Percentiles rank a stretch among this genome's conserved stretches.
phyloP scores from a whole-genome alignment of 2,113 vertebrate genomes.

The Alces alces region DNA sequence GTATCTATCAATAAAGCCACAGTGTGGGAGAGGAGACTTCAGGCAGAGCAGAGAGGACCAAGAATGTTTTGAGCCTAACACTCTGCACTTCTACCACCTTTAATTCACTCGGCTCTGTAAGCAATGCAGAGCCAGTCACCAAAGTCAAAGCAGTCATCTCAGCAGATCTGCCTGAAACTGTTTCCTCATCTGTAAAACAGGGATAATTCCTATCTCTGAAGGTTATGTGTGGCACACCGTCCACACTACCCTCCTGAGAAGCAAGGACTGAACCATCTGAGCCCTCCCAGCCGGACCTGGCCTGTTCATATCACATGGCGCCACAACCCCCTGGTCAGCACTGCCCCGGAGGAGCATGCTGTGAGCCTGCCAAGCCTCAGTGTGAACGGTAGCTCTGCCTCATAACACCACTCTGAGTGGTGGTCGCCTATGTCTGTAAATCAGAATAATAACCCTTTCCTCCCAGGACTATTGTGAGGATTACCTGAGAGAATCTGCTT shows the following conservation, averaged over 20 bases:
- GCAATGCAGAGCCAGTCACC: neutral
- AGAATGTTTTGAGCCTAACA: neutral
- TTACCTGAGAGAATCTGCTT: slow-evolving; percentile 6
- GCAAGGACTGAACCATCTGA: neutral
- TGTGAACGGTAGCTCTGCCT: neutral
- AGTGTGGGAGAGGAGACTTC: neutral
- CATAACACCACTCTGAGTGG: neutral
- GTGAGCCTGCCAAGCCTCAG: neutral
- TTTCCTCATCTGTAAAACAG: neutral
- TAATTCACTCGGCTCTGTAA: neutral
- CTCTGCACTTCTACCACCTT: neutral
- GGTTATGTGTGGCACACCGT: neutral
- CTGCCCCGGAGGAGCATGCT: neutral
- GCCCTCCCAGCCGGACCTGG: neutral
- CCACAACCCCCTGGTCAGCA: neutral
- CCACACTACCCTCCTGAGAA: neutral
- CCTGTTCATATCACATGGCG: neutral
- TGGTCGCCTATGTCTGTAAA: neutral
- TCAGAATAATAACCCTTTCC: neutral
- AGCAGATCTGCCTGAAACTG: neutral
- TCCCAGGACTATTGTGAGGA: neutral
- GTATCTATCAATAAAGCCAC: neutral
- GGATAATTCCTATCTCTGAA: neutral
- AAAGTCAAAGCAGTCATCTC: neutral
- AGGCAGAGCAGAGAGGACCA: neutral